Base-by-base conservation (phyloP, 2,888 invertebrate genomes). In the Unio pictorum region DNA sequence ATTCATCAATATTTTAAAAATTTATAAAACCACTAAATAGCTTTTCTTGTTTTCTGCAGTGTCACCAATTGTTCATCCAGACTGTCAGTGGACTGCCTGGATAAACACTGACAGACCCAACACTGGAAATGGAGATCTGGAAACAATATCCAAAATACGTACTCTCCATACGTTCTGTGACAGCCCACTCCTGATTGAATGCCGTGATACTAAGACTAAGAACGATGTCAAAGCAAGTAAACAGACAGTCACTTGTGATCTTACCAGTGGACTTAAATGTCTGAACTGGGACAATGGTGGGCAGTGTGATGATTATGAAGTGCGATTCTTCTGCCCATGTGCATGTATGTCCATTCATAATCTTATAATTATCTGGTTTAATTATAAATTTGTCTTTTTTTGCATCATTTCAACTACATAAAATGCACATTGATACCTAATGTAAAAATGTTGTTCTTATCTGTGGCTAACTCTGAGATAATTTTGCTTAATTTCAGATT, bases 211-310 rank as follows among this genome's bases (percentile, higher is more conserved):
- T 0, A 91, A 90, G 0, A 91, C 92, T 1, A 93, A 94, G 83
- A 91, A 92, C 70, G 89, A 92, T 0, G 92, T 93, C 0, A 94
- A 94, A 80, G 92, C 93, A 69, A 94, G 94, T 18, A 94, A 94
- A 0, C 92, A 95, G 67, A 93, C 94, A 84, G 94, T 94, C 0
- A 93, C 94, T 80, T 96, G 96, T 87, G 94, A 93, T 79, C 62
- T 84, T 17, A 64, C 71, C 11, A 73, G 79, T n/a, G 86, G 86
- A 23, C 72, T 86, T 26, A 78, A 77, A 34, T 86, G 86, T 70
- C 72, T 80, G 69, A 82, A 86, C 68, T 78, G 69, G 69, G 79
- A 84, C 30, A 83, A 84, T 66, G 64, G 64, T n/a, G 72, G 71
- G 54, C 76, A 67, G 2, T 81, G 89, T 69, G 63, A 78, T 23